A percentile compares a stretch with the other conserved stretches of the same genome.
These are phyloP conservation scores for Trinectes maculatus DNA, from an alignment of 2,113 vertebrate species.

Conservation along the genomic window DNA sequence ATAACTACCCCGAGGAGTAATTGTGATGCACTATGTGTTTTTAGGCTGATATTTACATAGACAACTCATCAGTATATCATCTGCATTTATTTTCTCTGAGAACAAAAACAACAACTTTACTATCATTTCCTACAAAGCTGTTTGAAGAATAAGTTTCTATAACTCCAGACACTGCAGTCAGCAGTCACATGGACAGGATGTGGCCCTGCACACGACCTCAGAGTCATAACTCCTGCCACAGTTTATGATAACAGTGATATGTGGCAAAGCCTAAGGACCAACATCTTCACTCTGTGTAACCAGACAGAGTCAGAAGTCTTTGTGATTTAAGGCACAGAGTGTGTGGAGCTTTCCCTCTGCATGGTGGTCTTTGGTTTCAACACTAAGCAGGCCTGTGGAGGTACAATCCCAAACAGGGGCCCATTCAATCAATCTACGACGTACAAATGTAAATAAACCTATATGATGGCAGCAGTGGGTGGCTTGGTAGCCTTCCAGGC, in stretches of 20 bases:
- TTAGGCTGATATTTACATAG: not conserved
- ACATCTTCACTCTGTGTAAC: conserved; percentile 10
- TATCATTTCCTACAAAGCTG: not conserved
- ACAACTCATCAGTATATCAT: not conserved
- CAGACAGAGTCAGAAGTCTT: conserved; percentile 9
- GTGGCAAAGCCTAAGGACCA: conserved; percentile 12
- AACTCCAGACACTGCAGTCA: too few relatives aligned
- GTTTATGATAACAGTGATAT: conserved; percentile 24
- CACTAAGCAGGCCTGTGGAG: conserved; percentile 68
- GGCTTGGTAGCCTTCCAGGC: conserved; percentile 34
- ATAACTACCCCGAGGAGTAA: not conserved
- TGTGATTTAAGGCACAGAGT: conserved; percentile 36
- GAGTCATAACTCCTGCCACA: conserved; percentile 7
- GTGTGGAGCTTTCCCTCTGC: conserved; percentile 41
- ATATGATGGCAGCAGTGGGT: conserved; percentile 57
- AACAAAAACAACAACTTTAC: too few relatives aligned
- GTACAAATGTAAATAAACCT: conserved; percentile 77
- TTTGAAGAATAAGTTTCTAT: too few relatives aligned
- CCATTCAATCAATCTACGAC: conserved; percentile 71
- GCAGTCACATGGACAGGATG: not conserved
- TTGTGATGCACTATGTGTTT: not conserved
- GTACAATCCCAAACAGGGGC: conserved; percentile 57
- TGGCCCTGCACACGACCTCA: not conserved
- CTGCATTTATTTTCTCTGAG: not conserved
- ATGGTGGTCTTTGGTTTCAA: conserved; percentile 69